Percentiles rank a stretch among this genome's conserved stretches.
phyloP scores from a whole-genome alignment of 2,888 invertebrate genomes.

The Tenthredo distinguenda region DNA sequence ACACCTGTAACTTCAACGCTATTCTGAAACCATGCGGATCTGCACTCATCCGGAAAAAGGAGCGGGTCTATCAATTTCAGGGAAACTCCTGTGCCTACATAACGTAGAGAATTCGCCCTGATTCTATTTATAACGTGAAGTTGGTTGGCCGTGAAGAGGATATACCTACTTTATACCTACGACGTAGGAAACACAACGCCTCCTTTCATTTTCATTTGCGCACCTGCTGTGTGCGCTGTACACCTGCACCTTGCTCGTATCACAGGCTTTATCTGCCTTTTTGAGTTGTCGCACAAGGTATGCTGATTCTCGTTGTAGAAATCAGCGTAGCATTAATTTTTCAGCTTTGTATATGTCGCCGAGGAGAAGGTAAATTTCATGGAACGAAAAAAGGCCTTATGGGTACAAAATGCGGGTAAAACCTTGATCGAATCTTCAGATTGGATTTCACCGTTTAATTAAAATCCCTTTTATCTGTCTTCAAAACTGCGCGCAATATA shows the following conservation, averaged over 20 bases:
- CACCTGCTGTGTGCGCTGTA: slow-evolving; percentile 34
- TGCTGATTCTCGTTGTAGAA: neutral
- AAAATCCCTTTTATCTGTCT: neutral
- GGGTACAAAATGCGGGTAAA: neutral
- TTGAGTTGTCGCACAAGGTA: neutral
- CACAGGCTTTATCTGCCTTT: neutral
- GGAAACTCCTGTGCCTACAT: neutral
- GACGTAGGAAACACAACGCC: neutral
- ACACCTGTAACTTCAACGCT: neutral
- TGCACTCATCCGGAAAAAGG: neutral
- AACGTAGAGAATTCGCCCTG: neutral
- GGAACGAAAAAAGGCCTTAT: too few species aligned
- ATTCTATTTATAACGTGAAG: neutral
- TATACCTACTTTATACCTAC: neutral
- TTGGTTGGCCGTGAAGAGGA: neutral
- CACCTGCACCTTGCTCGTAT: neutral
- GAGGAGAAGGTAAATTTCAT: neutral
- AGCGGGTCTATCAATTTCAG: neutral
- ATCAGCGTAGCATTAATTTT: neutral
- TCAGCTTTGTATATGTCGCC: neutral
- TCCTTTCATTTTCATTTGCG: slow-evolving; percentile 45
- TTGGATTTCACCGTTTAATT: neutral
- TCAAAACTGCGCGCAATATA: neutral
- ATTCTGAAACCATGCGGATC: neutral
- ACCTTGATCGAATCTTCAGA: neutral